Conservation (phyloP, 2,888 invertebrate genomes). For the Melolontha melolontha region DNA sequence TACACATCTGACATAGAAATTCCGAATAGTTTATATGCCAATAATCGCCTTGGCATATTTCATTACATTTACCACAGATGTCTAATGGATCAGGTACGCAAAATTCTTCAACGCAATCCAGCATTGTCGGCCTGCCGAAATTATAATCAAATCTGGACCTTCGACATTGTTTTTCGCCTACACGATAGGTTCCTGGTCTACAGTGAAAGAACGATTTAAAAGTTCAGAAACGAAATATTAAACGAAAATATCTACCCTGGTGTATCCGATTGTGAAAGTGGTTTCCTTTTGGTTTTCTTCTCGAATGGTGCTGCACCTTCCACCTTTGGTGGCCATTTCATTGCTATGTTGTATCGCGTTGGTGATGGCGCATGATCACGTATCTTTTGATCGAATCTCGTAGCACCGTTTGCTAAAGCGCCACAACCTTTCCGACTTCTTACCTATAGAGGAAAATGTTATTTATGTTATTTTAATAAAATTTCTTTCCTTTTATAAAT, state of each 20-base stretch:
- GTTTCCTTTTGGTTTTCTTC: constrained; percentile 40
- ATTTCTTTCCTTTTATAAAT: not conserved
- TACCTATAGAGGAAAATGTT: constrained; percentile 54
- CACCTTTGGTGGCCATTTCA: constrained; percentile 46
- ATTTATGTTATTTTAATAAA: constrained; percentile 23
- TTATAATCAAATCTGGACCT: constrained; percentile 62
- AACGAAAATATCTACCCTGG: constrained; percentile 56
- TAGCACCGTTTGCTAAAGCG: constrained; percentile 55
- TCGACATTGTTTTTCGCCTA: constrained; percentile 51
- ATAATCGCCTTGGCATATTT: constrained; percentile 65
- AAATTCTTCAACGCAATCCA: constrained; percentile 64
- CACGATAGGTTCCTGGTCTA: constrained; percentile 59
- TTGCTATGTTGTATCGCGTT: constrained; percentile 54
- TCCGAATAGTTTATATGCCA: constrained; percentile 63
- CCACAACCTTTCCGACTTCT: constrained; percentile 57
- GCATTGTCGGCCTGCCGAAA: constrained; percentile 64
- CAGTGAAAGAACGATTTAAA: constrained; percentile 32
- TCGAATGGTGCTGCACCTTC: constrained; percentile 55
- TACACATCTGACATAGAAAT: constrained; percentile 66
- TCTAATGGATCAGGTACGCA: constrained; percentile 64
- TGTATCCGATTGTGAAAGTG: constrained; percentile 46
- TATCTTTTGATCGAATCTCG: constrained; percentile 54
- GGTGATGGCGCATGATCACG: constrained; percentile 58
- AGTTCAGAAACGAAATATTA: not conserved
- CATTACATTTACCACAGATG: constrained; percentile 63